A percentile compares a stretch with the other conserved stretches of the same genome.
Conservation (phyloP, 2,888 invertebrate species). For the Pachliopta kotzebuea region DNA sequence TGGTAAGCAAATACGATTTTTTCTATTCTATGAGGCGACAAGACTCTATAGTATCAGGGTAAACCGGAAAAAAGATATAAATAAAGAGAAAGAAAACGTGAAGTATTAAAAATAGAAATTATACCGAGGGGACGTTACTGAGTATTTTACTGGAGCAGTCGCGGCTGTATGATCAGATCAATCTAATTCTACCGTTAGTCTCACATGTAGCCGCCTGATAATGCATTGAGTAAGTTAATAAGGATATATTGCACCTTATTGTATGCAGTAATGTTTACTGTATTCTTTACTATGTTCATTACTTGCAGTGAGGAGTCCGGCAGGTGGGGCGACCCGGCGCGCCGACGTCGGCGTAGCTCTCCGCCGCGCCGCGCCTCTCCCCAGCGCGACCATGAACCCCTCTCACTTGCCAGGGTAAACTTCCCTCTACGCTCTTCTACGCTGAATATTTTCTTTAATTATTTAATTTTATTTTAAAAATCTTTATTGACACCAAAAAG, state of each 20-base stretch:
- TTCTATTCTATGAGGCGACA: no score
- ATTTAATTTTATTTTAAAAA: no score
- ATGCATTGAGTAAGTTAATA: slow-evolving; percentile 69
- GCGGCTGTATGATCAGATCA: slow-evolving; percentile 91
- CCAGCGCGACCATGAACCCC: slow-evolving; percentile 71
- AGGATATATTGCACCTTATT: no score
- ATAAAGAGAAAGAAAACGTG: no score
- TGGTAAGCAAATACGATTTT: no score
- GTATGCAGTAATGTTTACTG: no score
- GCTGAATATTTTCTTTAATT: no score
- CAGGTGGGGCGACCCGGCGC: slow-evolving; percentile 77
- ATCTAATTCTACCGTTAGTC: slow-evolving; percentile 92
- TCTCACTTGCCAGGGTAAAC: slow-evolving; percentile 68
- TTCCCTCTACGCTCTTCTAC: neutral
- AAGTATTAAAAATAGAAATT: no score
- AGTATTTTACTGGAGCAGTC: slow-evolving; percentile 90
- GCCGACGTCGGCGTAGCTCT: slow-evolving; percentile 79
- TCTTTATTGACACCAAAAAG: no score
- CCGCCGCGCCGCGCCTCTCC: slow-evolving; percentile 79
- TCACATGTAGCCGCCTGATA: slow-evolving; percentile 80
- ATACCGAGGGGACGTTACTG: no score
- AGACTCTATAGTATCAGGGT: no score
- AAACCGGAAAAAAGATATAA: no score
- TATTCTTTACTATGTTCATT: neutral
- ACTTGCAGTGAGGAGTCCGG: slow-evolving; percentile 77